Base-by-base conservation (phyloP, 2,797 vertebrate species). In the Eulemur albifrons region DNA sequence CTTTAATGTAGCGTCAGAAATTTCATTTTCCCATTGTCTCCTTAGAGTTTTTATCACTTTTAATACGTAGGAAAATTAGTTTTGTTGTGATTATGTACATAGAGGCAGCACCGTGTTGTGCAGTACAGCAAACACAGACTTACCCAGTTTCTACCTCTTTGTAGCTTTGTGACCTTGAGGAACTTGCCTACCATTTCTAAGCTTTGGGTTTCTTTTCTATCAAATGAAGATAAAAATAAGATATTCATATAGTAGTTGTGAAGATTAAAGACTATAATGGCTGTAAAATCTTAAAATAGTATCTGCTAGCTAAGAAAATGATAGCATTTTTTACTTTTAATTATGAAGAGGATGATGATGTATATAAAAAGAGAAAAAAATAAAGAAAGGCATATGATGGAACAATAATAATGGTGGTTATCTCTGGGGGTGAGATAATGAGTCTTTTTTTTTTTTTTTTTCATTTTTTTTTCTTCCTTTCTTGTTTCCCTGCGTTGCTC, bases 311-410 rank as follows among this genome's bases (percentile, higher is more conserved):
- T 38, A 48, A 52, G 83, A 94, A 94, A 77, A n/a, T 14, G 25
- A 79, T 57, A 87, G 40, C 50, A 77, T 85, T 96, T 87, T 84
- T 32, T 77, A 38, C 25, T 76, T 95, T 86, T 92, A 94, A 93
- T 93, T 92, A 88, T 43, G 50, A 92, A 30, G 65, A 83, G 61
- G n/a, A 65, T 2, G 21, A 15, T 10, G 12, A 70, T 43, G 13
- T 5, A 59, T 90, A 65, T 57, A 94, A 72, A 73, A 76, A 77
- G 72, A 75, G 2, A 86, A 79, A 80, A 79, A 89, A 79, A 88
- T n/a, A 8, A 35, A 93, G 59, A 83, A 73, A 85, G 25, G 30
- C 21, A 50, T 73, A 63, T 87, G 43, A 81, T 9, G 79, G 54
- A 94, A 77, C 72, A 84, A 72, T 79, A 84, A 72, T 79, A 79